These are phyloP conservation scores for Bergia sp. DNA, from an alignment of 92 coral and sea anemone genomes.

Conservation along the genomic window DNA sequence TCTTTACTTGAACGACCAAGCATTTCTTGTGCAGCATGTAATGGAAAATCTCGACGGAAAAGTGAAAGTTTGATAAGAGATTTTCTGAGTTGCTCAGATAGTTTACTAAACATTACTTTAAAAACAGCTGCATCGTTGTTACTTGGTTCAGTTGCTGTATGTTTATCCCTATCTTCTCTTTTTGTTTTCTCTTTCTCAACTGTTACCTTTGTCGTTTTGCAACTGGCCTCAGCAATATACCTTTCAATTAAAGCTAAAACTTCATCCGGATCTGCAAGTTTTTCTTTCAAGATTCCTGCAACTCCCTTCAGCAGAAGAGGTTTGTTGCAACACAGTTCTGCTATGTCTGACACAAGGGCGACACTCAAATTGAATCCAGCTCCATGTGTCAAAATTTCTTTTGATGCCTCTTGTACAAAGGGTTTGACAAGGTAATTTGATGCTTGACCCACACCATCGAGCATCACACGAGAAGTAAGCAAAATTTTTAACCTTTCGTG, in stretches of 20 bases:
- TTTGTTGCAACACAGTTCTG: slow-evolving; percentile 44
- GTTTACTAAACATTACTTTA: not conserved
- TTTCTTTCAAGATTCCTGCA: slow-evolving; percentile 49
- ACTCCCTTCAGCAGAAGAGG: slow-evolving; percentile 52
- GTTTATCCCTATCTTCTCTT: slow-evolving; percentile 3
- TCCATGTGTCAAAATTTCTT: slow-evolving; percentile 26
- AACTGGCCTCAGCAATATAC: not conserved
- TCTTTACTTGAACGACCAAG: not conserved
- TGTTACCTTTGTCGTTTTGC: not conserved
- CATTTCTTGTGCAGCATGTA: not conserved
- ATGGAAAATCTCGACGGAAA: not conserved
- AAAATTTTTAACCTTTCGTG: slow-evolving; percentile 43
- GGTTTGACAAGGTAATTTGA: slow-evolving; percentile 47
- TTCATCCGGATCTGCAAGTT: slow-evolving; percentile 36
- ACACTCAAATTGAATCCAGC: not conserved
- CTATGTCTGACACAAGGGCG: slow-evolving; percentile 12
- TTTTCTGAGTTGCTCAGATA: not conserved
- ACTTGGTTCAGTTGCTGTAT: not conserved
- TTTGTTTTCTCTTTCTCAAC: not conserved
- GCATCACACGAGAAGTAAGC: slow-evolving; percentile 45
- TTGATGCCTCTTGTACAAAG: slow-evolving; percentile 29
- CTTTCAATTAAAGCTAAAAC: slow-evolving; percentile 38
- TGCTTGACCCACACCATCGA: slow-evolving; percentile 9
- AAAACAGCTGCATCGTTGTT: not conserved
- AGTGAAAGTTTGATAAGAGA: not conserved